Evolutionary conservation across 2,888 invertebrate species (phyloP).

Genomic region (Polietes domitor): DNA sequence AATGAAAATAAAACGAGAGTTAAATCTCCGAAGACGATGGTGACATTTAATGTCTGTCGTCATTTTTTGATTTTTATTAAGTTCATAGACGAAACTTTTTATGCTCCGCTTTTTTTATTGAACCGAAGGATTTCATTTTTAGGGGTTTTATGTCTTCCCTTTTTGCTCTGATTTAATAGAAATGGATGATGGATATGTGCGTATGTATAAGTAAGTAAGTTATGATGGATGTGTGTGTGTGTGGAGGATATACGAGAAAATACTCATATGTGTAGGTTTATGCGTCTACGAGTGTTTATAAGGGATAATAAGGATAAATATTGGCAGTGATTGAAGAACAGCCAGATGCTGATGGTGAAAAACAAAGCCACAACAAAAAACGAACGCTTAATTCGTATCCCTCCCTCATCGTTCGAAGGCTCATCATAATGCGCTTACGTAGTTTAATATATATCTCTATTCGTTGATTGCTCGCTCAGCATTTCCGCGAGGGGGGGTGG

Average conservation of each 20-base stretch:
- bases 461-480: neutral
- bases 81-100: constrained; percentile 40
- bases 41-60: constrained; percentile 62
- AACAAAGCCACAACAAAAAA: neutral
- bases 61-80: constrained; percentile 63
- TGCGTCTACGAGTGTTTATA: neutral
- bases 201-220: neutral
- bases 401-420: neutral
- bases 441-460: constrained; percentile 44
- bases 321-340: constrained; percentile 60
- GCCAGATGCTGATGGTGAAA: constrained; percentile 14
- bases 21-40: constrained; percentile 35
- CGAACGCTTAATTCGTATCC: neutral
- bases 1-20: too few species aligned
- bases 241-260: neutral
- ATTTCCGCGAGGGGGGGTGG: neutral
- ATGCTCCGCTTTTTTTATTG: constrained; percentile 54
- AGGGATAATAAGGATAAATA: constrained; percentile 61
- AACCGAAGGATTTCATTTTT: constrained; percentile 34
- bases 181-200: constrained; percentile 49
- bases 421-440: constrained; percentile 35
- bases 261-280: neutral
- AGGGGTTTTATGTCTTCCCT: neutral
- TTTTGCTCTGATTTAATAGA: constrained; percentile 33
- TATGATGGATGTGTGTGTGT: neutral